Base-by-base conservation (phyloP, 2,113 vertebrate species). In the Tor tambroides region DNA sequence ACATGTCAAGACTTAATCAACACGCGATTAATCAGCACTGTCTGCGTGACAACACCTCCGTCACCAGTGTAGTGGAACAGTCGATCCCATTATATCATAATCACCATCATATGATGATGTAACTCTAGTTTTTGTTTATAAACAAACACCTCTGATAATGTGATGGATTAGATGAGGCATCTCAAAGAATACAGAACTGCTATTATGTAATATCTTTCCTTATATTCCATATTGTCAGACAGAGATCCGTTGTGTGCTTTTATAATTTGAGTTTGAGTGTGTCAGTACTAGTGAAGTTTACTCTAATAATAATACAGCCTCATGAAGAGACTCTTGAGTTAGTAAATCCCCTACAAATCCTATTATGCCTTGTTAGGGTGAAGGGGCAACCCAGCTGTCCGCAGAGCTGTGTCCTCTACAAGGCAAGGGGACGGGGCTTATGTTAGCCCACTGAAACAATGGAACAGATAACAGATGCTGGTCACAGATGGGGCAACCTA, bases 301-400 rank as follows among this genome's bases (percentile, higher is more conserved):
- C 56, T 84, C 86, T 81, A 90, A 87, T 79, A 69, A 81, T 91
- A 87, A 87, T 88, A 89, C 90, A 81, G 87, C 91, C 86, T 93
- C 91, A 94, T 94, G 93, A 94, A 93, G 85, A 91, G 76, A 90
- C 92, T 89, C 91, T 91, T 87, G 91, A 89, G 93, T 92, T 90
- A 91, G 87, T 82, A 87, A 89, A 92, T 93, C 92, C 90, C 88
- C 91, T 85, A 49, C 54, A 86, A 88, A 91, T 88, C 87, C 86
- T 90, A 92, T 93, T 90, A 93, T 90, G 91, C 88, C 91, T 93
- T 26, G 72, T 92, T 91, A 71, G 84, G 86, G 26, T 83, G 43
- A 19, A 30, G 63, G 87, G 86, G 91, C 17, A 81, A 84, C 85
- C 84, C 84, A 89, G 89, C 88, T 89, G 86, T 83, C 71, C 83